Conservation (phyloP, 1,140 invertebrate species). For the Calliphora vicina region DNA sequence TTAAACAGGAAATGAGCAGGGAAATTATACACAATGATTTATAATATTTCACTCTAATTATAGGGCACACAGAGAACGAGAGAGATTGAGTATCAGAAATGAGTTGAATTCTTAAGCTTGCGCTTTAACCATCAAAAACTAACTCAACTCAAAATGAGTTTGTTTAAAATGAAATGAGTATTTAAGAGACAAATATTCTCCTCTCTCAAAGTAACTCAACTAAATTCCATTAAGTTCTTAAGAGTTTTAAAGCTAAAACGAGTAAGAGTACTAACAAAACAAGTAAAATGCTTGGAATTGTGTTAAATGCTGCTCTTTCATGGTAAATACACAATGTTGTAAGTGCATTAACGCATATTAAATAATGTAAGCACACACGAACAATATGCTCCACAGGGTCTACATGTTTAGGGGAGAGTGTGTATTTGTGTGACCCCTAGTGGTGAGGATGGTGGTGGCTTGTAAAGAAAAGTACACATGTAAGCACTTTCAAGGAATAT, state of each 20-base stretch:
- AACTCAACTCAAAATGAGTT: background rate
- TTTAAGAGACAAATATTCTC: background rate
- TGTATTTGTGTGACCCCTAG: too few species aligned
- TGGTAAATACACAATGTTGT: background rate
- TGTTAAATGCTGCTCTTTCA: slow-evolving; percentile 16
- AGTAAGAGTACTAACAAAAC: too few species aligned
- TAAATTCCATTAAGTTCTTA: background rate
- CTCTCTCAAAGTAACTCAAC: background rate
- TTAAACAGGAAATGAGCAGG: too few species aligned
- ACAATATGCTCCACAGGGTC: background rate
- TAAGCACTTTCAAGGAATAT: background rate
- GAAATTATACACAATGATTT: too few species aligned
- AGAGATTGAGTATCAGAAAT: background rate
- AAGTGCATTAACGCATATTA: slow-evolving; percentile 31
- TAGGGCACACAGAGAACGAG: too few species aligned
- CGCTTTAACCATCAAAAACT: background rate
- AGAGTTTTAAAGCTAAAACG: background rate
- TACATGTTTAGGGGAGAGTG: background rate
- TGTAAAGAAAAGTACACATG: background rate
- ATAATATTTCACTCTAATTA: too few species aligned
- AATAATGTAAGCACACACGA: background rate
- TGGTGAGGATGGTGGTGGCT: too few species aligned
- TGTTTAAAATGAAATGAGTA: background rate
- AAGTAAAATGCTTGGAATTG: background rate
- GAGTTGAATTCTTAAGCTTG: background rate